phyloP scores from a whole-genome alignment of 2,888 invertebrate genomes.

The Automeris io region DNA sequence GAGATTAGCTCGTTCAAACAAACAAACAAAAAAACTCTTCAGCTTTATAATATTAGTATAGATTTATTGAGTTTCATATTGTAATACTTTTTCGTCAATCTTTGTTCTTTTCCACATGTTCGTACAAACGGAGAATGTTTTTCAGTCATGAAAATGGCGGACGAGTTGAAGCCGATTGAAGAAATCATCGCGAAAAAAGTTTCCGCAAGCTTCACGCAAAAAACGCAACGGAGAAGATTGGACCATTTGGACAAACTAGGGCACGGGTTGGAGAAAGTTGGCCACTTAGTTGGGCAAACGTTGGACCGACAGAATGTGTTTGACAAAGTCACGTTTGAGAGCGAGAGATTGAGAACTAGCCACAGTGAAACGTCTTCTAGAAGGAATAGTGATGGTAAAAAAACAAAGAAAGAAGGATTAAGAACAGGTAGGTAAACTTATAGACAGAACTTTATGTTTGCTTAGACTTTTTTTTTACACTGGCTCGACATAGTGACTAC shows the following conservation, averaged over 20 bases:
- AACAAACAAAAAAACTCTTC: too few species aligned
- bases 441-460: too few species aligned
- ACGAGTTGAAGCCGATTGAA: constrained; percentile 32
- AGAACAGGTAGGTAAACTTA: constrained; percentile 40
- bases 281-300: constrained; percentile 25
- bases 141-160: constrained; percentile 40
- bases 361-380: constrained; percentile 59
- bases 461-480: too few species aligned
- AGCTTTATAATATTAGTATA: too few species aligned
- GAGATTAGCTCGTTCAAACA: too few species aligned
- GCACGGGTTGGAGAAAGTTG: constrained; percentile 14
- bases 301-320: constrained; percentile 33
- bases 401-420: constrained; percentile 38
- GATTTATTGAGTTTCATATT: too few species aligned
- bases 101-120: too few species aligned
- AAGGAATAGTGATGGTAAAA: constrained; percentile 57
- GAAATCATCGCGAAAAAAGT: constrained; percentile 40
- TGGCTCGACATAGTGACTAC: too few species aligned
- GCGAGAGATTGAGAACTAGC: constrained; percentile 45
- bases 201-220: constrained; percentile 25
- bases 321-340: constrained; percentile 55
- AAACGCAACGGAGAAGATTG: constrained; percentile 27
- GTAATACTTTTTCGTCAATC: too few species aligned
- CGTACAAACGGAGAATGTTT: neutral
- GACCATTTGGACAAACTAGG: constrained; percentile 25